phyloP scores from a whole-genome alignment of 1,140 invertebrate species.

The Tetramorium simillimum region DNA sequence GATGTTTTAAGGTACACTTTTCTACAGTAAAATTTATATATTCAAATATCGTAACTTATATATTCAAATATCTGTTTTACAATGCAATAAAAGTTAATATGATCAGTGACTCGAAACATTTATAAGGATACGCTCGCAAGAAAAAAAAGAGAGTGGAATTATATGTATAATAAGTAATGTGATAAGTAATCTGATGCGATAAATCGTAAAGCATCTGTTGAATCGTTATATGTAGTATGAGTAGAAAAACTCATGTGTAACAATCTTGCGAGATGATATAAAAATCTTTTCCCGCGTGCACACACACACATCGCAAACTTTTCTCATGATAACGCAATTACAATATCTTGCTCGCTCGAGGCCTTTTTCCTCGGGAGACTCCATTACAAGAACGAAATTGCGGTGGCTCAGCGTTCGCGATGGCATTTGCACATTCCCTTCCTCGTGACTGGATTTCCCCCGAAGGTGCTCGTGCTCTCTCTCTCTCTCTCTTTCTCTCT shows the following conservation, averaged over 20 bases:
- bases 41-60: neutral
- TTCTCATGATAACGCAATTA: constrained; percentile 55
- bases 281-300: neutral
- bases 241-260: neutral
- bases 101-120: neutral
- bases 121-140: neutral
- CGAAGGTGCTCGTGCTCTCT: constrained; percentile 1
- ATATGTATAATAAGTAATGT: neutral
- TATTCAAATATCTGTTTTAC: neutral
- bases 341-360: constrained; percentile 43
- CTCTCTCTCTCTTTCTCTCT: neutral
- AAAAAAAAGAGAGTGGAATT: neutral
- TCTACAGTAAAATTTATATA: neutral
- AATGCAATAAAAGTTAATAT: neutral
- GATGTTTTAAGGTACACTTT: constrained; percentile 3
- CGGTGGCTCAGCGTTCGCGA: constrained; percentile 42
- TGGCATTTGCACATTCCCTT: constrained; percentile 59
- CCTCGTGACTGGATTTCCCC: constrained; percentile 58
- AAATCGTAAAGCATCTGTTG: neutral
- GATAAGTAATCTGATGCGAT: neutral
- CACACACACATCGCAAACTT: neutral
- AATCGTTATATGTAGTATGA: neutral
- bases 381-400: constrained; percentile 56
- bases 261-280: neutral
- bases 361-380: constrained; percentile 28